These are phyloP conservation scores for Clepsis dumicolana DNA, from an alignment of 2,888 invertebrate species.

Conservation along the genomic window DNA sequence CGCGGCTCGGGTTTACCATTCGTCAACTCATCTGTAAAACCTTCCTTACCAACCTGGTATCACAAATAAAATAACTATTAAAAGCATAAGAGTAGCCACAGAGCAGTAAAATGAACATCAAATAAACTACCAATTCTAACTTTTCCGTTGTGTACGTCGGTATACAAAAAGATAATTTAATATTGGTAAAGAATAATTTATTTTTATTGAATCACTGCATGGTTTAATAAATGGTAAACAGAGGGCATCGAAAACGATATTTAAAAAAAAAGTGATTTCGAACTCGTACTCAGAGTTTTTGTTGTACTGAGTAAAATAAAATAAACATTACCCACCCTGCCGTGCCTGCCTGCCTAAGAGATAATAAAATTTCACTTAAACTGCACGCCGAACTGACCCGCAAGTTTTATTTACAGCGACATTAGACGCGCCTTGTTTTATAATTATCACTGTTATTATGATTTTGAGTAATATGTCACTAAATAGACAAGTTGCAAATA, in stretches of 20 bases:
- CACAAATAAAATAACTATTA: too few relatives aligned
- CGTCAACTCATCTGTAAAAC: too few relatives aligned
- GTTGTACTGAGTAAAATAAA: background rate
- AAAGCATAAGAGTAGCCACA: background rate
- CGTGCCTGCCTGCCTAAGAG: too few relatives aligned
- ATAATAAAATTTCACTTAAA: background rate
- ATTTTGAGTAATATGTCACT: too few relatives aligned
- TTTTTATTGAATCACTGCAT: background rate
- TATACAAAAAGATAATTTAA: background rate
- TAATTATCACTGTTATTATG: background rate
- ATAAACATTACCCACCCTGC: background rate
- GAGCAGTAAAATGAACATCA: background rate
- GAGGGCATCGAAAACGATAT: background rate
- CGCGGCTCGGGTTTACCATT: too few relatives aligned
- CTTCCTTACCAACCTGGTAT: too few relatives aligned
- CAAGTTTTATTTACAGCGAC: background rate
- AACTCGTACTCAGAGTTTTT: background rate
- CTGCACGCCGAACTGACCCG: background rate
- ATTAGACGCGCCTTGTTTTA: background rate
- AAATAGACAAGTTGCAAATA: background rate
- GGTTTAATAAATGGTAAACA: background rate
- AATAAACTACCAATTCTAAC: background rate
- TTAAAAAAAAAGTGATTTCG: background rate
- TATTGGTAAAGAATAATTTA: background rate
- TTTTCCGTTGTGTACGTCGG: background rate